phyloP scores from a whole-genome alignment of 1,140 invertebrate species.

The Macrobrachium rosenbergii region DNA sequence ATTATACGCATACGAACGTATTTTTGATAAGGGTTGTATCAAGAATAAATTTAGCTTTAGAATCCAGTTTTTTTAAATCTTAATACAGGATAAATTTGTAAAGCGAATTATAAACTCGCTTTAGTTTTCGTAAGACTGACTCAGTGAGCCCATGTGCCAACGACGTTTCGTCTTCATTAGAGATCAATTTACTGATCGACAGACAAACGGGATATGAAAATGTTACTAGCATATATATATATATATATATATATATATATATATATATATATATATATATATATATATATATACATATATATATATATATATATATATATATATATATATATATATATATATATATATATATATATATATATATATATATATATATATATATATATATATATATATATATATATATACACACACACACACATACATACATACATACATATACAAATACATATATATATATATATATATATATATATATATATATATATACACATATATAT shows the following conservation, averaged over 20 bases:
- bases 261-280: slow-evolving; percentile 8
- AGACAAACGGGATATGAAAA: neutral
- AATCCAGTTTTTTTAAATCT: too few relatives aligned
- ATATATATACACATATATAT: slow-evolving; percentile 7
- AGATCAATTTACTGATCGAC: neutral
- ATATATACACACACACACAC: neutral
- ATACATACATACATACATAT: neutral
- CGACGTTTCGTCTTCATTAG: neutral
- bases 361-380: slow-evolving; percentile 22
- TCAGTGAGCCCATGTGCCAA: too few relatives aligned
- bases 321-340: slow-evolving; percentile 19
- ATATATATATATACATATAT: slow-evolving; percentile 16
- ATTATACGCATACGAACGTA: too few relatives aligned
- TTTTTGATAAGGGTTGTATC: too few relatives aligned
- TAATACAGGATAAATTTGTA: too few relatives aligned
- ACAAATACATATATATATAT: slow-evolving; percentile 1
- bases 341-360: slow-evolving; percentile 22
- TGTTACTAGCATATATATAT: neutral
- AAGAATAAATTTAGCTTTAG: too few relatives aligned
- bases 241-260: slow-evolving; percentile 9
- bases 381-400: slow-evolving; percentile 17
- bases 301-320: slow-evolving; percentile 13
- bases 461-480: slow-evolving; percentile 27
- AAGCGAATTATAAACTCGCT: too few relatives aligned
- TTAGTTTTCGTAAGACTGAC: too few relatives aligned